Evolutionary conservation across 2,797 vertebrate genomes (phyloP), one percentile per base, ranked within the genome.

Genomic region (Spondyliosoma cantharus): DNA sequence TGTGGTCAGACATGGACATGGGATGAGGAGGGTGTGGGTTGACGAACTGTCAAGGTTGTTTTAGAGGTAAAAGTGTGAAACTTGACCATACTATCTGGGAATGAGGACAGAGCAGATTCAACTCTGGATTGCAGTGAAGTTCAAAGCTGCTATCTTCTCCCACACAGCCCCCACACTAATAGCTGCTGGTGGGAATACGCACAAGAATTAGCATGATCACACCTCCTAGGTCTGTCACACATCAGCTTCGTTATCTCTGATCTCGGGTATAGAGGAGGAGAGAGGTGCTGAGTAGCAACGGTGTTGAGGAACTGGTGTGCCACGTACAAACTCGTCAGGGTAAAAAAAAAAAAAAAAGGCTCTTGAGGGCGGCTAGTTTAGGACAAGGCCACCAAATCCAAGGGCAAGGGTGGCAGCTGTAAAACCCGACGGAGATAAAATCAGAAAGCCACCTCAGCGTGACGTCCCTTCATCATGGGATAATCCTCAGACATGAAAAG

Each of bases 401-500:
- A 88, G 87, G 88, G 82, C 87, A 87, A 76, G 78, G 74, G 82
- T 82, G 81, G 78, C 77, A 74, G 74, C 73, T 72, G 54, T 80
- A 82, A 89, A 86, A 82, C 60, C 71, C 62, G 24, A 20, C 0
- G 8, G 86, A 85, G 91, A 93, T 89, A 82, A 86, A 82, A 93
- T 92, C 89, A 82, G 76, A 81, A 91, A 89, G 78, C 78, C 85
- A 86, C 58, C 90, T 77, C 86, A 22, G 89, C 87, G 73, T 90
- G 90, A 83, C 76, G 71, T 86, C 84, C 70, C 86, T 88, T 93
- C 90, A 84, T 91, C 91, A 85, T 50, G 16, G 78, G 86, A 91
- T 94, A 91, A 94, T 94, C 92, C 87, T 65, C 73, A 37, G 73
- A 90, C 89, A 89, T 91, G 80, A 93, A 94, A 91, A 93, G 89